Conservation (phyloP, 2,888 invertebrate genomes). For the Philaethria dido region DNA sequence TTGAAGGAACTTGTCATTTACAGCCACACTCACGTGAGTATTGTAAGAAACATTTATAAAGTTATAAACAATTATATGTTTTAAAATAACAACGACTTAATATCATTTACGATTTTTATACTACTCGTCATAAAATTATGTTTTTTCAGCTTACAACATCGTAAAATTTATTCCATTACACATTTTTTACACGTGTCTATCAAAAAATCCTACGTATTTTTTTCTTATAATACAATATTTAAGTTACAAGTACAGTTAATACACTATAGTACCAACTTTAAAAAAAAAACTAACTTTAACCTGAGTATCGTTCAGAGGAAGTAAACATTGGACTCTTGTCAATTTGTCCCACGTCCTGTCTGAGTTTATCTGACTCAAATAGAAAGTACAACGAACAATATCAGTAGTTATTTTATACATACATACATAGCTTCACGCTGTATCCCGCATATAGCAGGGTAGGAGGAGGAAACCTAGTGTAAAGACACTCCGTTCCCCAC, state of each 20-base stretch:
- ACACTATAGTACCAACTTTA: too few relatives aligned
- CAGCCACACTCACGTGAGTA: not conserved
- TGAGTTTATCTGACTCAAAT: not conserved
- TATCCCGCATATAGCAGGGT: too few relatives aligned
- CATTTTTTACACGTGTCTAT: not conserved
- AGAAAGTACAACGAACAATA: too few relatives aligned
- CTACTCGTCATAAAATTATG: constrained; percentile 5
- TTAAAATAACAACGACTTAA: constrained; percentile 9
- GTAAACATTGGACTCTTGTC: not conserved
- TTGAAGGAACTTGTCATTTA: not conserved
- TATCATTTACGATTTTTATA: constrained; percentile 6
- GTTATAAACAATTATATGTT: constrained; percentile 4
- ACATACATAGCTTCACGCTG: too few relatives aligned
- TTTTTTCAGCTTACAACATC: constrained; percentile 1
- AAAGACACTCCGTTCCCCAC: too few relatives aligned
- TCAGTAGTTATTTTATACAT: too few relatives aligned
- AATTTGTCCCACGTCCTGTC: not conserved
- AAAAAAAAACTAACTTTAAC: not conserved
- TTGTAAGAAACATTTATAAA: not conserved
- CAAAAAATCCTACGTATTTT: not conserved
- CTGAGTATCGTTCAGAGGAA: not conserved
- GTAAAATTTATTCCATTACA: not conserved
- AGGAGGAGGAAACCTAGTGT: too few relatives aligned
- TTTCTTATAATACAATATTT: too few relatives aligned
- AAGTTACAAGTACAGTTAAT: too few relatives aligned